Evolutionary conservation across 1,140 invertebrate species (phyloP), one percentile per base, ranked within the genome.

Genomic region (Leptinotarsa undecemlineata): DNA sequence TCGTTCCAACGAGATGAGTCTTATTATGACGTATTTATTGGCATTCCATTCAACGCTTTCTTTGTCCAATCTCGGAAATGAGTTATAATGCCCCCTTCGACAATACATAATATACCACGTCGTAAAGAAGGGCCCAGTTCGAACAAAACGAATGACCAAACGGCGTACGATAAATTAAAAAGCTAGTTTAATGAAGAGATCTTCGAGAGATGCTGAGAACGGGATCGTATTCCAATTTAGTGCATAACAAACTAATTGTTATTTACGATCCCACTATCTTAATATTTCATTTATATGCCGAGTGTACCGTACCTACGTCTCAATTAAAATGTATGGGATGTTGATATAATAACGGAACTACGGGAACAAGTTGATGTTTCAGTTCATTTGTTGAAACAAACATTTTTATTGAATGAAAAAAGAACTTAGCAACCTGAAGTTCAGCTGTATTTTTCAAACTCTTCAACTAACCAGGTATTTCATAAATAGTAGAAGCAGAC

Each of bases 211-310:
- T 70, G 75, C 63, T 70, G 72, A 76, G 72, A 76, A 76, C 69
- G 23, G 73, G 75, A 76, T 66, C 61, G 75, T 76, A 76, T 71
- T 75, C 77, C 77, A 78, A 78, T 78, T 78, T 78, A 76, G 66
- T 76, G 57, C 73, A 73, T 62, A 71, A 74, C 73, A 73, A 77
- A 76, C 74, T 78, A 78, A 78, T 78, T 78, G 77, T 78, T 78
- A 78, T 78, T 78, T 78, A 78, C 71, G 77, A 76, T 14, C 64
- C 26, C 26, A 17, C 60, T 60, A 57, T 42, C 23, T 68, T 77
- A 77, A 77, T 77, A 77, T 73, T 75, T 77, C 76, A 75, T 77
- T 77, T 75, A 72, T 77, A 77, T 77, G 70, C 73, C 26, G 69
- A 19, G 33, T 72, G 68, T 74, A 77, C 75, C 62, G 67, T 69